Evolutionary conservation across 1,140 invertebrate species (phyloP).

Genomic region (Papilio glaucus): DNA sequence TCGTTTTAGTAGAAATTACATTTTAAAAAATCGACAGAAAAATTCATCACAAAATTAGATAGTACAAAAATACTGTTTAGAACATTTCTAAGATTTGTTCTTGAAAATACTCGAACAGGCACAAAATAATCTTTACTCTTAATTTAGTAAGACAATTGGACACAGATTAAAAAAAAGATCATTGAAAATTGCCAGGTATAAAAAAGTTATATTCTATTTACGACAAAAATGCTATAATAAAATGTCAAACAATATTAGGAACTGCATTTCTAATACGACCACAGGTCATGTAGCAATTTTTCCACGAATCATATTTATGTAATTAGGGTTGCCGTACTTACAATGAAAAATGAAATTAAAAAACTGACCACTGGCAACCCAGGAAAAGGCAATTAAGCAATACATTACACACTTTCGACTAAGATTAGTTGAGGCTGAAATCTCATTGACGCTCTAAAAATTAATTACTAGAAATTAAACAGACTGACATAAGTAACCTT

Average conservation of each 20-base stretch:
- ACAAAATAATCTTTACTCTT: neutral
- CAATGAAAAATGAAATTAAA: neutral
- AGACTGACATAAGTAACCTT: conserved; percentile 10
- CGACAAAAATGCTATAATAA: conserved; percentile 3
- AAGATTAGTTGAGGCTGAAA: conserved; percentile 25
- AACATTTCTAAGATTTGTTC: conserved; percentile 41
- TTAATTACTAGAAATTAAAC: conserved; percentile 5
- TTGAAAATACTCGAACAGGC: conserved; percentile 20
- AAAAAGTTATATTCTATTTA: conserved; percentile 27
- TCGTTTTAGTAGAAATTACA: conserved; percentile 74
- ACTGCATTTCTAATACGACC: conserved; percentile 30
- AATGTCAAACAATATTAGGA: conserved; percentile 32
- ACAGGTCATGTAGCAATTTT: conserved; percentile 7
- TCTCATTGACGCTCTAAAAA: conserved; percentile 1
- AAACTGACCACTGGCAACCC: conserved; percentile 28
- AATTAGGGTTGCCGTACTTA: neutral
- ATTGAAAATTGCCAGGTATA: conserved; percentile 32
- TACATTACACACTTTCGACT: conserved; percentile 6
- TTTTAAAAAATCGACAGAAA: conserved; percentile 61
- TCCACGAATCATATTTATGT: neutral
- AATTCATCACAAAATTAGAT: conserved; percentile 69
- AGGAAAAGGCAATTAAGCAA: conserved; percentile 13
- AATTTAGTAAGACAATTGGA: conserved; percentile 7
- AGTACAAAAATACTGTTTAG: conserved; percentile 79
- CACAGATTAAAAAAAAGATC: conserved; percentile 28